Evolutionary conservation across 2,113 vertebrate species (phyloP).

Genomic region (Tragulus kanchil): DNA sequence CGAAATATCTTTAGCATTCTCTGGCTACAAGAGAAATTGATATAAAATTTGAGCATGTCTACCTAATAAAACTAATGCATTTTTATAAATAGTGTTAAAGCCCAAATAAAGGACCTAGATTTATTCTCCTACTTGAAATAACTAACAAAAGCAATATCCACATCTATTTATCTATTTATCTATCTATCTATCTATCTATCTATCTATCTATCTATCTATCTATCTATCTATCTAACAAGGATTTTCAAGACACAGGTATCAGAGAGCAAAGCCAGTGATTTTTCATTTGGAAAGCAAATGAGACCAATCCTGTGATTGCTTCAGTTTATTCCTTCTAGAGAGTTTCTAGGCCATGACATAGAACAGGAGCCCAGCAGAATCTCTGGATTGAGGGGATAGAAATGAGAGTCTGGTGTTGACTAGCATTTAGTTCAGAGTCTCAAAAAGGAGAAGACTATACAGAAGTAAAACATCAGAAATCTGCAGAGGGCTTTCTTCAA

Average conservation of each 20-base stretch:
- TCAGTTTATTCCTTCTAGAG: neutral
- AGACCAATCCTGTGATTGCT: neutral
- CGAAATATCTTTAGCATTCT: neutral
- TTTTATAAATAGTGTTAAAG: neutral
- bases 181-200: no score
- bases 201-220: no score
- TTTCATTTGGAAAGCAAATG: neutral
- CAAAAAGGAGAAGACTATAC: neutral
- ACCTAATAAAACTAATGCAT: neutral
- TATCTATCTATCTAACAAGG: no score
- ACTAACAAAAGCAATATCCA: neutral
- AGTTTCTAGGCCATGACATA: neutral
- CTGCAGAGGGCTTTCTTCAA: neutral
- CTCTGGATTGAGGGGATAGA: neutral
- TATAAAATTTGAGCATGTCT: neutral
- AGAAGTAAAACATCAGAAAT: neutral
- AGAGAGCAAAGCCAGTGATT: neutral
- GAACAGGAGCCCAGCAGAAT: neutral
- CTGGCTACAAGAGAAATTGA: neutral
- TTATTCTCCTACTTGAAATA: neutral
- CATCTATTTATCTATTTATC: no score
- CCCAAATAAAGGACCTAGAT: neutral
- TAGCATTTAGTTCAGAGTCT: neutral
- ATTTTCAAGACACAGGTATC: neutral
- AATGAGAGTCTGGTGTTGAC: neutral